Evolutionary conservation across 2,113 vertebrate species (phyloP), one percentile per base, ranked within the genome.

Genomic region (Clarias magur): DNA sequence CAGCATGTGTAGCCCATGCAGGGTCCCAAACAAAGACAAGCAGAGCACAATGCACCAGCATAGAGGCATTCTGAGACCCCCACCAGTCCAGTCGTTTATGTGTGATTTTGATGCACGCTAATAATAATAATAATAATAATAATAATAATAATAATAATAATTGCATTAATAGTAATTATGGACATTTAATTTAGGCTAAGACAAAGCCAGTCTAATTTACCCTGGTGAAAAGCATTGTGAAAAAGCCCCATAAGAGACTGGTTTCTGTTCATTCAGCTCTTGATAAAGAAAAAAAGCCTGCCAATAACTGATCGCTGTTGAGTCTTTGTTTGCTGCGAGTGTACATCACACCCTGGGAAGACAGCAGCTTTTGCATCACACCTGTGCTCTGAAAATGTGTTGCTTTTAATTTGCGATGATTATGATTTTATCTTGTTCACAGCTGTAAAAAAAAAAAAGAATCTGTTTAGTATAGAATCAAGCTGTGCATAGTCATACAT

Each of bases 21-120:
- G 83, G 15, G 83, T 75, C 83, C 83, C 83, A 85, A 85, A 85
- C 83, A 85, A 85, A 85, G 83, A 85, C 68, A 85, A 48, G 70
- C 65, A 42, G 56, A 73, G 56, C 54, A 85, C 83, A 85, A 85
- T 75, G 83, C 83, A 85, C 19, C 19, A 30, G 30, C 68, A 62
- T 73, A 38, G 53, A 73, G 3, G 54, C n/a, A 75, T 42, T 62
- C 57, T 23, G 27, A 84, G 1, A 59, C n/a, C 53, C 21, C 25
- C 82, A 83, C 65, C n/a, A 19, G 63, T 68, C 42, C n/a, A 53
- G n/a, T 53, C 48, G 1, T 68, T 70, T 12, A 19, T 83, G 21
- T 67, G 34, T 16, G 30, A 38, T 38, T 15, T 21, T 56, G 27
- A 76, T 54, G 42, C 73, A 78, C 23, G 4, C 19, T n/a, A 54